These are phyloP conservation scores for Tillus elongatus DNA, from an alignment of 2,888 invertebrate genomes.

Conservation along the genomic window DNA sequence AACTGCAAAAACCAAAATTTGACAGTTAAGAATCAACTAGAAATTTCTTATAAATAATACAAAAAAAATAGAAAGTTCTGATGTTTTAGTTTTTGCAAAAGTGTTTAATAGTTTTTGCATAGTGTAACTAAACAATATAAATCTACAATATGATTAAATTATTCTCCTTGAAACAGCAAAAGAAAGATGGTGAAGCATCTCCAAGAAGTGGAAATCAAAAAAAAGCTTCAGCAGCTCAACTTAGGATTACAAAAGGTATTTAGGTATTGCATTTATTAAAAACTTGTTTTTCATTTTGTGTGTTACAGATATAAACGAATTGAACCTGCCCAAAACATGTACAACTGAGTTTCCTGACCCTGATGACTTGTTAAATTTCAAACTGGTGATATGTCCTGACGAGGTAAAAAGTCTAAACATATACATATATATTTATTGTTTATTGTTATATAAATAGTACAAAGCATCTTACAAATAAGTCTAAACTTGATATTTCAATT, in stretches of 20 bases:
- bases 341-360: conserved; percentile 92
- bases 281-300: too few species aligned
- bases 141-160: conserved; percentile 79
- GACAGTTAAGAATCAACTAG: too few species aligned
- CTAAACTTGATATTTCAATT: too few species aligned
- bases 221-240: conserved; percentile 92
- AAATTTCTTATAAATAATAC: too few species aligned
- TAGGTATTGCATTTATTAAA: background rate
- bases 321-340: conserved; percentile 95
- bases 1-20: too few species aligned
- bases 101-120: too few species aligned
- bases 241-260: conserved; percentile 93
- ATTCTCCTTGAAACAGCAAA: conserved; percentile 96
- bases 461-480: too few species aligned
- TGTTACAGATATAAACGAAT: conserved; percentile 87
- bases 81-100: too few species aligned
- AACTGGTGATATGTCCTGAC: conserved; percentile 92
- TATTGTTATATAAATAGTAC: too few species aligned
- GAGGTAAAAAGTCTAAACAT: too few species aligned
- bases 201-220: conserved; percentile 71
- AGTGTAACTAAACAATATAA: background rate
- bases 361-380: conserved; percentile 92
- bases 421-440: too few species aligned
- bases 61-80: too few species aligned
- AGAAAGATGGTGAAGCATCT: conserved; percentile 88